Evolutionary conservation across 2,113 vertebrate genomes (phyloP).

Genomic region (Sander lucioperca): DNA sequence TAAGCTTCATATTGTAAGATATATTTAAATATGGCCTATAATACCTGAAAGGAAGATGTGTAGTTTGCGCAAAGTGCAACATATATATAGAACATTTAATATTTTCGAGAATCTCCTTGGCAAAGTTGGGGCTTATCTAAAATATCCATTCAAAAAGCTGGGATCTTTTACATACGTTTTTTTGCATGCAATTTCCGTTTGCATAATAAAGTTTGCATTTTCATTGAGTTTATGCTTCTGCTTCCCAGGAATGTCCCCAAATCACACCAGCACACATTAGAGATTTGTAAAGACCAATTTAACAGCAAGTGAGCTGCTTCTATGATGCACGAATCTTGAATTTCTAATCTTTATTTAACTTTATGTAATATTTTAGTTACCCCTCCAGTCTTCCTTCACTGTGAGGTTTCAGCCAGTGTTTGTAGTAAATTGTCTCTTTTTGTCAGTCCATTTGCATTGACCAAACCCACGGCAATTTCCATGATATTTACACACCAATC

Average conservation of each 20-base stretch:
- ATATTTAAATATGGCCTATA: neutral
- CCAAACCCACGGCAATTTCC: constrained; percentile 78
- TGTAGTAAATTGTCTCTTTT: constrained; percentile 64
- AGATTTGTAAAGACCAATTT: constrained; percentile 28
- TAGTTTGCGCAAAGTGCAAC: neutral
- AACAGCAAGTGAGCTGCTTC: neutral
- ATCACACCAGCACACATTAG: constrained; percentile 45
- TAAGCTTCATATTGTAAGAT: neutral
- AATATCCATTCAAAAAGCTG: constrained; percentile 72
- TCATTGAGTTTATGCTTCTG: constrained; percentile 63
- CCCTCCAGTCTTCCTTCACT: neutral
- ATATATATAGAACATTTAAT: neutral
- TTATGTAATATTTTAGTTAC: accelerated
- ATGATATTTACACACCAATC: constrained; percentile 77
- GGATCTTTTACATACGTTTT: constrained; percentile 77
- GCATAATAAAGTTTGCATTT: constrained; percentile 73
- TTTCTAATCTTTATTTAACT: neutral
- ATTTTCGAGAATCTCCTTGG: constrained; percentile 28
- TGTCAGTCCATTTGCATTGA: constrained; percentile 69
- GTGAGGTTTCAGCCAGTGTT: constrained; percentile 19
- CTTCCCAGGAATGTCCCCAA: constrained; percentile 74
- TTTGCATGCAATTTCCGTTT: constrained; percentile 81
- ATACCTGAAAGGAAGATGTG: neutral
- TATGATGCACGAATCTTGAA: neutral
- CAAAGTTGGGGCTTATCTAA: constrained; percentile 58